phyloP scores from a whole-genome alignment of 2,113 vertebrate species.

The Mustelus asterias region DNA sequence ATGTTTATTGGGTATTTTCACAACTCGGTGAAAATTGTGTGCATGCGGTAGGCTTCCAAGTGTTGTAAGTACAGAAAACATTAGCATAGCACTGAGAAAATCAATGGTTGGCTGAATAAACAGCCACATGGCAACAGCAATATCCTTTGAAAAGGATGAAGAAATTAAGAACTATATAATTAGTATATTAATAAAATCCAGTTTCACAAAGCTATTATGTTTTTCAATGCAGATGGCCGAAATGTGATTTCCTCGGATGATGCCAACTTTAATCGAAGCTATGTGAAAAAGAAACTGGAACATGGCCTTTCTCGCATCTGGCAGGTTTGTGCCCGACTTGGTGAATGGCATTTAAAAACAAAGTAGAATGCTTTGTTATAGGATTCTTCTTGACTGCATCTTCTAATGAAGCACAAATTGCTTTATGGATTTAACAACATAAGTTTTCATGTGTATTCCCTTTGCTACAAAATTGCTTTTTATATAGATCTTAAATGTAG shows the following conservation, averaged over 20 bases:
- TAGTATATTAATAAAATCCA: background rate
- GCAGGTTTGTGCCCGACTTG: constrained; percentile 66
- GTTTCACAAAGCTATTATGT: background rate
- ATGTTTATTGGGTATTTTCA: background rate
- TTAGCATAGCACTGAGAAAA: background rate
- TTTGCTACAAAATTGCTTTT: background rate
- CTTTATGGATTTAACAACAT: background rate
- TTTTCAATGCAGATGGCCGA: constrained; percentile 59
- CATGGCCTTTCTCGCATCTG: constrained; percentile 92
- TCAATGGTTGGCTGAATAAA: background rate
- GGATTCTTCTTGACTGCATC: background rate
- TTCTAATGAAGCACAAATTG: constrained; percentile 1
- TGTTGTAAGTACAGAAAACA: background rate
- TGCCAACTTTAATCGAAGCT: constrained; percentile 79
- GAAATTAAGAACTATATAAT: background rate
- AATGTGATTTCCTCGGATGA: constrained; percentile 62
- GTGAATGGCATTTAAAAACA: background rate
- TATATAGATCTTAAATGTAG: background rate
- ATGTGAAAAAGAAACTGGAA: constrained; percentile 96
- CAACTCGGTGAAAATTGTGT: background rate
- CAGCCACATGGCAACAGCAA: background rate
- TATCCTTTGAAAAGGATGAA: background rate
- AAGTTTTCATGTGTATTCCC: too few relatives aligned
- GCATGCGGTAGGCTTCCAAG: background rate
- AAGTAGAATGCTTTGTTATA: background rate